Base-by-base conservation (phyloP, 2,888 invertebrate species). In the Colostygia pectinataria region DNA sequence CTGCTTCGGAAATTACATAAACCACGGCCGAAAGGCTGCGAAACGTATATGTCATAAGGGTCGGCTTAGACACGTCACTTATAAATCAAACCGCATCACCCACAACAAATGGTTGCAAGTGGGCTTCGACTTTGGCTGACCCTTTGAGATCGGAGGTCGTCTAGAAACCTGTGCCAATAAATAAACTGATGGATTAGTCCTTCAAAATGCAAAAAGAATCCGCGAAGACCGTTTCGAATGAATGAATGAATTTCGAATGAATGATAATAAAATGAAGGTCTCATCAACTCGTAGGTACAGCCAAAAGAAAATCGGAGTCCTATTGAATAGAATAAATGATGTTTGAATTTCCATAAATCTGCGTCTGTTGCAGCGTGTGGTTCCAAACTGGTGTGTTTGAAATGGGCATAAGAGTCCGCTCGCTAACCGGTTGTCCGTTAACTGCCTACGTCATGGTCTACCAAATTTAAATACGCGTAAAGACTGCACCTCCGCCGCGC, bases 401-500 rank as follows among this genome's bases (percentile, higher is more conserved):
- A 38, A 8, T 7, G 28, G 43, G 12, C 43, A 9, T 18, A 39
- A 34, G 31, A 25, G 18, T n/a, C 43, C 20, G 46, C 40, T 34
- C 40, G 13, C 34, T 36, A 51, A 45, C 50, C 50, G 50, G 50
- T 51, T 45, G 50, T 39, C 50, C 50, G 50, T 34, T 49, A 43
- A n/a, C 34, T 29, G 34, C 25, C 50, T 44, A 50, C 45, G 51
- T 51, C 51, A 51, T 23, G 51, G 8, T 45, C 51, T 41, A 45
- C 51, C 45, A 37, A 45, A 51, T 51, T 44, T 50, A 40, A 44
- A 51, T 51, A 51, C 37, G 28, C 51, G 28, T 33, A 45, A 32
- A 45, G 37, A 31, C 36, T 41, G 45, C 41, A 41, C 18, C 18
- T 15, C 4, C 15, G 15, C 15, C 4, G 15, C 15, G 15, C 20